A percentile compares a stretch with the other conserved stretches of the same genome.
These are phyloP conservation scores for Holacanthella duospinosa DNA, from an alignment of 2,888 invertebrate genomes.

Conservation along the genomic window DNA sequence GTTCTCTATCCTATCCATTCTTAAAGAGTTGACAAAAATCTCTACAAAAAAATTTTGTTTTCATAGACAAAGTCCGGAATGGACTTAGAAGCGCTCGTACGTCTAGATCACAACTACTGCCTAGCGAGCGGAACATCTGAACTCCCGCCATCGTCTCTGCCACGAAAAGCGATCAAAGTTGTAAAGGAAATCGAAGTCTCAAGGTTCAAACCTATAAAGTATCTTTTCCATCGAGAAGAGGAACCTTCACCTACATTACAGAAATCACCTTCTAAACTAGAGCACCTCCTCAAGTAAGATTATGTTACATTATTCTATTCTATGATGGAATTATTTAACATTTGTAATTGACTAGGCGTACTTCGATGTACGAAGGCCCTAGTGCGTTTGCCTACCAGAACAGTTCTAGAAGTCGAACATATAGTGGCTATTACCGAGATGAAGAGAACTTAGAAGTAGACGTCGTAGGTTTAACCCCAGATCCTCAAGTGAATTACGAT, in stretches of 20 bases:
- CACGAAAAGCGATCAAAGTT: not conserved
- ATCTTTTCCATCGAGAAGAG: not conserved
- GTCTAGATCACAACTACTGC: no score
- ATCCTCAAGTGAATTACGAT: slow-evolving; percentile 50
- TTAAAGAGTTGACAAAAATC: no score
- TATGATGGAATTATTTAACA: not conserved
- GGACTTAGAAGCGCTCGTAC: no score
- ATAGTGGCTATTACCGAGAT: slow-evolving; percentile 19
- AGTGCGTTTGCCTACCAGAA: not conserved
- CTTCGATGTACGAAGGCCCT: not conserved
- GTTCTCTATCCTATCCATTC: no score
- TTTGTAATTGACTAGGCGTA: not conserved
- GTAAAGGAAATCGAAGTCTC: not conserved
- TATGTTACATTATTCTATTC: not conserved
- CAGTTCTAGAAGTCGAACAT: not conserved
- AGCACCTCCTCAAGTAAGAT: slow-evolving; percentile 7
- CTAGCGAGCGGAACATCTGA: no score
- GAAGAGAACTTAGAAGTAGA: slow-evolving; percentile 43
- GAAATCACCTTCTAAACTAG: slow-evolving; percentile 8
- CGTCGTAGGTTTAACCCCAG: slow-evolving; percentile 43
- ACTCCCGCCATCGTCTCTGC: not conserved
- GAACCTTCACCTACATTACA: not conserved
- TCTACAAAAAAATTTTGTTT: no score
- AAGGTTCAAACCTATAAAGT: not conserved
- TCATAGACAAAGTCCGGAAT: no score